Base-by-base conservation (phyloP, 2,797 vertebrate species). In the Phrynocephalus forsythii region DNA sequence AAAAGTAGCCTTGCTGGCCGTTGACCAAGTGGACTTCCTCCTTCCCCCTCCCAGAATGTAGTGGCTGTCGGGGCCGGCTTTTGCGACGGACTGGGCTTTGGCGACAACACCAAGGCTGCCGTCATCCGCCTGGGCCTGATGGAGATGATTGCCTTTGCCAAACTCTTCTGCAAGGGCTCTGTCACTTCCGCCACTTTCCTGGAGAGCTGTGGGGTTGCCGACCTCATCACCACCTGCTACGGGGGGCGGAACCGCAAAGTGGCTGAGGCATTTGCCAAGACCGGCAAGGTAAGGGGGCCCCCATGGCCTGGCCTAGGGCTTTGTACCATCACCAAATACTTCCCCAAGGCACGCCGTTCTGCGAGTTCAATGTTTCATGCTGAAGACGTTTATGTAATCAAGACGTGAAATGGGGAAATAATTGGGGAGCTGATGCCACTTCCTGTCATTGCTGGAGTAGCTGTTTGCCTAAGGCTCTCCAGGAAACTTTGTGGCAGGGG, bases 201-300 rank as follows among this genome's bases (percentile, higher is more conserved):
- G 96, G 98, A 99, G 96, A 99, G 99, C 97, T 99, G 99, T 0
- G 99, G 99, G 0, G 80, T 99, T 0, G 98, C 99, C 0, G 99
- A 99, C 94, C 98, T 99, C 94, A 99, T 99, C 96, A 99, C 99
- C 0, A 99, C 98, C 92, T 99, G 99, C 96, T 99, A 99, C 0
- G 98, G 98, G 0, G 99, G 99, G 85, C 98, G 98, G 93, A 99
- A 99, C 96, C 97, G 98, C 90, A 99, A 98, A 92, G 97, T 99
- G 7, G 98, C 98, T 0, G 98, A 99, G 90, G 98, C 98, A 1
- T 99, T 99, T 6, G 98, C 96, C 88, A 98, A 96, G 92, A 99
- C 98, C 0, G 98, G 98, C 86, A 95, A 97, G 95, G 94, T 95
- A 50, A 90, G 90, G 22, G 22, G 24, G 48, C 72, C 71, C 66